Conservation (phyloP, 1,140 invertebrate species). For the Drosophila orosa region DNA sequence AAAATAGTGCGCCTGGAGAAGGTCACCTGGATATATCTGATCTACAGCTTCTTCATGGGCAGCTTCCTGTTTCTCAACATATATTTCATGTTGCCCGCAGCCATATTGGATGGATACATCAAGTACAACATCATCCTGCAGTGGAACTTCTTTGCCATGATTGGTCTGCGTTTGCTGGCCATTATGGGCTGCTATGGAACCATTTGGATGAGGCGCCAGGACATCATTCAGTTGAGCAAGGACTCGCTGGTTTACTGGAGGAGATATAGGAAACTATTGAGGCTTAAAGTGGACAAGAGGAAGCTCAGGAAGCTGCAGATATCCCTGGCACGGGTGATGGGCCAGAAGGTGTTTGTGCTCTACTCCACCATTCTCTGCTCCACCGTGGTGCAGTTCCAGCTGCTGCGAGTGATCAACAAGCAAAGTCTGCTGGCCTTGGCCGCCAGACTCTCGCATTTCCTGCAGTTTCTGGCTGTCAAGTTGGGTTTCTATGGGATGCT, state of each 20-base stretch:
- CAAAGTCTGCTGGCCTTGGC: conserved; percentile 6
- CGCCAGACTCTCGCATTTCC: conserved; percentile 12
- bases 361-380: conserved; percentile 28
- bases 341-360: conserved; percentile 17
- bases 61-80: conserved; percentile 12
- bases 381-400: conserved; percentile 29
- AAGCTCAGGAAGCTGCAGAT: conserved; percentile 16
- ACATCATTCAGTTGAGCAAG: conserved; percentile 28
- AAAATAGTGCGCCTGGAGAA: conserved; percentile 1
- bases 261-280: conserved; percentile 16
- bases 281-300: not conserved
- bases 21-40: conserved; percentile 31
- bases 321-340: conserved; percentile 17
- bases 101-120: conserved; percentile 38
- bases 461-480: conserved; percentile 25
- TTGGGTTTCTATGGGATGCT: conserved; percentile 34
- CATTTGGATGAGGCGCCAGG: conserved; percentile 49
- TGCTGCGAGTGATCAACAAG: conserved; percentile 4
- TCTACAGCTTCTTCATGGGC: conserved; percentile 38
- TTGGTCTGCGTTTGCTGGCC: conserved; percentile 3
- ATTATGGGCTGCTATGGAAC: conserved; percentile 35
- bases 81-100: conserved; percentile 16
- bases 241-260: conserved; percentile 39
- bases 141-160: conserved; percentile 21
- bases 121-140: conserved; percentile 54